Conservation (phyloP, 2,113 vertebrate genomes). For the Catharus bicknelli region DNA sequence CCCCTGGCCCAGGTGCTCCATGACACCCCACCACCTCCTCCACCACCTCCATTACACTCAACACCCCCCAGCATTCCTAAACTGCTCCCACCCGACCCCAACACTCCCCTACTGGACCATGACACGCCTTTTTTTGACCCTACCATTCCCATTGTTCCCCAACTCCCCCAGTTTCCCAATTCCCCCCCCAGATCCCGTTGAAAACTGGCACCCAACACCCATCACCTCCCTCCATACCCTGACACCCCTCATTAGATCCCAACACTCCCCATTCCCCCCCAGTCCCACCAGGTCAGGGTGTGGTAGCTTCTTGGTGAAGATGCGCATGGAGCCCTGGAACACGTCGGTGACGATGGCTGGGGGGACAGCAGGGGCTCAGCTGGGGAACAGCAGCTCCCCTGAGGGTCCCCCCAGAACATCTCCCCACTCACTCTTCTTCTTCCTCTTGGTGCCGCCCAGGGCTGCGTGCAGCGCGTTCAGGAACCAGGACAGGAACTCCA, state of each 20-base stretch:
- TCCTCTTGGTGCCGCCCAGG: constrained; percentile 93
- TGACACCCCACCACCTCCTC: not conserved
- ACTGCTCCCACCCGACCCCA: no score
- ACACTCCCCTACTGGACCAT: no score
- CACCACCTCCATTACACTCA: not conserved
- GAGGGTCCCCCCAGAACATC: not conserved
- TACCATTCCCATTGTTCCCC: no score
- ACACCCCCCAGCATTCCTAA: no score
- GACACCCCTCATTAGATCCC: not conserved
- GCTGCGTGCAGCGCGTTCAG: constrained; percentile 92
- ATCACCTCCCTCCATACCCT: not conserved
- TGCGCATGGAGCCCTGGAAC: constrained; percentile 96
- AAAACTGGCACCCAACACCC: no score
- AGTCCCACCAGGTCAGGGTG: constrained; percentile 90
- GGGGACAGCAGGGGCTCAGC: not conserved
- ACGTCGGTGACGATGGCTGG: constrained; percentile 91
- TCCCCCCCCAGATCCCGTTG: no score
- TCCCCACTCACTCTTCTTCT: constrained; percentile 82
- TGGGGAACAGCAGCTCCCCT: fast-evolving
- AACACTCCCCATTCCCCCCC: fast-evolving
- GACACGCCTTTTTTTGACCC: no score
- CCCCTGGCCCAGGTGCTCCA: not conserved
- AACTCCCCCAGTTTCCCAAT: no score
- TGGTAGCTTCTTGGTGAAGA: constrained; percentile 96
- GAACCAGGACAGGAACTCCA: constrained; percentile 97